Base-by-base conservation (phyloP, 1,140 invertebrate species). In the Triops cancriformis region DNA sequence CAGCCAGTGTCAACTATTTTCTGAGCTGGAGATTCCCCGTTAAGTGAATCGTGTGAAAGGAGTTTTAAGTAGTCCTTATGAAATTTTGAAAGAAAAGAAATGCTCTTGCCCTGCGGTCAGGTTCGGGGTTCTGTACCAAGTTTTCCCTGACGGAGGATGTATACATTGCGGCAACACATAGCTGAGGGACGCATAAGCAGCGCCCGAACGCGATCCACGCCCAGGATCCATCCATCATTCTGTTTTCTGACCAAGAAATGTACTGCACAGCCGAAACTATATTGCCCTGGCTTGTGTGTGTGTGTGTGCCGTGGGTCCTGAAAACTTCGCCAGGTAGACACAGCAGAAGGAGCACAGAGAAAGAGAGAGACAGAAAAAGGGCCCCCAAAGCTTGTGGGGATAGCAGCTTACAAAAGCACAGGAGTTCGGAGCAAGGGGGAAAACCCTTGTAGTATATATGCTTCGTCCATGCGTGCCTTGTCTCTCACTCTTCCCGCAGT, bases 121-220 rank as follows among this genome's bases (percentile, higher is more conserved):
- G 31, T 37, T 37, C 2, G 31, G 31, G 31, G 31, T 37, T 37
- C 31, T 37, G 2, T 37, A 37, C 31, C 7, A 37, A 37, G 2
- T 37, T 37, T 37, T 37, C 31, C 31, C 31, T 37, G 2, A 37
- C 14, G 23, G 4, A 64, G 51, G 51, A 64, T 64, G 23, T 64
- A 64, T 23, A 64, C 51, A 64, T 64, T 4, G 18, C 4, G 18
- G 51, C 14, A 23, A 64, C 18, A 64, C 51, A 23, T 18, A 10
- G 51, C 51, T 64, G 51, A 64, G 51, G 51, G 51, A 64, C 23
- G 23, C 18, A 64, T n/a, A 64, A 64, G 31, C 31, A 37, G 51
- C 51, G n/a, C 51, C 51, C 51, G 51, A 64, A 64, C 51, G 51
- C 51, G 51, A 64, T 64, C 51, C 51, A 64, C 51, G 51, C 51